Base-by-base conservation (phyloP, 2,797 vertebrate species). In the Echeneis naucrates region DNA sequence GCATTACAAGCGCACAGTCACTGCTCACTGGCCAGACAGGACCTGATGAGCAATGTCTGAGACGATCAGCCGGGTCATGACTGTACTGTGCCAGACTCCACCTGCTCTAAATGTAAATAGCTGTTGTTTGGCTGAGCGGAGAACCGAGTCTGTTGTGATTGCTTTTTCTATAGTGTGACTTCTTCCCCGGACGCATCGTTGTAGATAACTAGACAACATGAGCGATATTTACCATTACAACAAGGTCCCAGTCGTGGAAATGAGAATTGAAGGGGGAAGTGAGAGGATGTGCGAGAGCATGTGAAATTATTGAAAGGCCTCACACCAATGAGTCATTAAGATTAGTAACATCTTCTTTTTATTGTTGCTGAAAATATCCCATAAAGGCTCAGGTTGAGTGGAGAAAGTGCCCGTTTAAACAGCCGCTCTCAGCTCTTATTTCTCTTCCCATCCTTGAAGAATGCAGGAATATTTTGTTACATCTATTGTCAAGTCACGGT, bases 1-100 rank as follows among this genome's bases (percentile, higher is more conserved):
- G 54, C 37, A 59, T 76, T 40, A 42, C 69, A 78, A 64, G 38
- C 35, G 17, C 63, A 45, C 56, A 37, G 42, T 73, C 58, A 72
- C 64, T 70, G 58, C 72, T 71, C 62, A 21, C 68, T 44, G 63
- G 77, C 77, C 78, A 83, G 87, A 82, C 66, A 2, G 72, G 38
- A 71, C 27, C 2, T 1, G 68, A 72, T 90, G 84, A 88, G 81
- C 68, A 83, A 79, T 35, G 82, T 88, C 82, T 87, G 74, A 73
- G 75, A 62, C 32, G 2, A 75, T 44, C 60, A 35, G 61, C 53
- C n/a, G 37, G 52, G 64, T 75, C 68, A 56, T 45, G 62, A 70
- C 61, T 40, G 26, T n/a, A 58, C 72, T 55, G 68, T 12, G 7
- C 59, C 69, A 70, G 78, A 65, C 77, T 77, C 72, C 75, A 73